Percentiles rank a stretch among this genome's conserved stretches.
These are phyloP conservation scores for Exephanes ischioxanthus DNA, from an alignment of 2,888 invertebrate genomes.

Conservation along the genomic window DNA sequence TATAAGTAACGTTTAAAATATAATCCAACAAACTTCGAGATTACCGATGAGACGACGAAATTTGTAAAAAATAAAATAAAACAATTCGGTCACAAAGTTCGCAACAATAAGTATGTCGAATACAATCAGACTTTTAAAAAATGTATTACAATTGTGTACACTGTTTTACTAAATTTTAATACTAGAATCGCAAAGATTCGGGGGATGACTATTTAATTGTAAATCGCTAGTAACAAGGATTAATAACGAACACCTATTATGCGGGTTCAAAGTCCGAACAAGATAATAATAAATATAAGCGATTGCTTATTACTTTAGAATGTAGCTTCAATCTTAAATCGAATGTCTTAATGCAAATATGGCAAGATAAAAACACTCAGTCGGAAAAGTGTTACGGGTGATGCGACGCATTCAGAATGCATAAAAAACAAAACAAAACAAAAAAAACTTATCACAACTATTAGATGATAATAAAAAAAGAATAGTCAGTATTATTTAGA, in stretches of 20 bases:
- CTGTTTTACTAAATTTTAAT: conserved; percentile 1
- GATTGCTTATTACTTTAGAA: conserved; percentile 72
- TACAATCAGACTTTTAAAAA: conserved; percentile 42
- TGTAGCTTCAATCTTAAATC: conserved; percentile 62
- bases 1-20: conserved; percentile 10
- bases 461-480: not conserved
- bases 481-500: conserved; percentile 6
- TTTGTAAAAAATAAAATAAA: conserved; percentile 37
- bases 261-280: conserved; percentile 60
- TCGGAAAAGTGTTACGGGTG: conserved; percentile 32
- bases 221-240: conserved; percentile 43
- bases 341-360: conserved; percentile 48
- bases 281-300: conserved; percentile 63
- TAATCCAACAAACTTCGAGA: conserved; percentile 17
- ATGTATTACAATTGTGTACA: conserved; percentile 25
- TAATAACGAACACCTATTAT: conserved; percentile 50
- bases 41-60: conserved; percentile 32
- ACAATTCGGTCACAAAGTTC: conserved; percentile 30
- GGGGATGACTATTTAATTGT: not conserved
- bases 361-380: conserved; percentile 47
- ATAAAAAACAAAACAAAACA: not conserved
- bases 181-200: conserved; percentile 19
- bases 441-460: conserved; percentile 20
- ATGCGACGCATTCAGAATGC: conserved; percentile 19
- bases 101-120: conserved; percentile 22